phyloP scores from a whole-genome alignment of 1,140 invertebrate genomes.

The Ditylenchus dipsaci region DNA sequence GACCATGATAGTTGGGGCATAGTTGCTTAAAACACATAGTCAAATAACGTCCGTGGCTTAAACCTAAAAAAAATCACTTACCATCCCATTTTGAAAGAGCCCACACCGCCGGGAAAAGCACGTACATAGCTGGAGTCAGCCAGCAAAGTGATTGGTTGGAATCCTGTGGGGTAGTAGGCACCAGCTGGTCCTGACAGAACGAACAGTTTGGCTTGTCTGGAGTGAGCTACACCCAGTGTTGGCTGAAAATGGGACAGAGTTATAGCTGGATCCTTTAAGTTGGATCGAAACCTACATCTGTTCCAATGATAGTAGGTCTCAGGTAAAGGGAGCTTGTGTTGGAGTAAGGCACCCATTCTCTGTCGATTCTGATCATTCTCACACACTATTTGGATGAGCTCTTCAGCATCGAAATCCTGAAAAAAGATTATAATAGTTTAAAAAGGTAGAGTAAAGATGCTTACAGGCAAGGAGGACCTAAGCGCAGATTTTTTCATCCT shows the following conservation, averaged over 20 bases:
- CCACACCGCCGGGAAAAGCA: conserved; percentile 92
- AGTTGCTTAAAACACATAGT: conserved; percentile 60
- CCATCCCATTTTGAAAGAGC: conserved; percentile 87
- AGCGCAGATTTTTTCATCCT: conserved; percentile 80
- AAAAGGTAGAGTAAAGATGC: too few species aligned
- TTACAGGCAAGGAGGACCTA: conserved; percentile 75
- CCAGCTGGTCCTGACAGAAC: conserved; percentile 85
- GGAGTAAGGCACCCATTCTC: conserved; percentile 62
- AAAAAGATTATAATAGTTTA: background rate
- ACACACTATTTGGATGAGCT: conserved; percentile 59
- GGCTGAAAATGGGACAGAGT: conserved; percentile 14
- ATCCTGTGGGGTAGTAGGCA: conserved; percentile 74
- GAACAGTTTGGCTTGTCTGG: conserved; percentile 79
- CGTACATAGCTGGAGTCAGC: conserved; percentile 75
- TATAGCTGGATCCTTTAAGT: background rate
- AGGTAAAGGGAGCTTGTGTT: conserved; percentile 81
- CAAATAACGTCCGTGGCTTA: background rate
- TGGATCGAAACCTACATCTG: conserved; percentile 67
- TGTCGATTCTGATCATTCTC: too few species aligned
- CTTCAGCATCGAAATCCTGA: conserved; percentile 24
- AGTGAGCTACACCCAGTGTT: conserved; percentile 76
- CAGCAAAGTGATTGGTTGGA: conserved; percentile 73
- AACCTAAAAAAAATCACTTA: conserved; percentile 12
- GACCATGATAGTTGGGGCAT: conserved; percentile 64
- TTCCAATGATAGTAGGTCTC: conserved; percentile 89